These are phyloP conservation scores for Saxidomus purpurata DNA, from an alignment of 1,140 invertebrate species.

Conservation along the genomic window DNA sequence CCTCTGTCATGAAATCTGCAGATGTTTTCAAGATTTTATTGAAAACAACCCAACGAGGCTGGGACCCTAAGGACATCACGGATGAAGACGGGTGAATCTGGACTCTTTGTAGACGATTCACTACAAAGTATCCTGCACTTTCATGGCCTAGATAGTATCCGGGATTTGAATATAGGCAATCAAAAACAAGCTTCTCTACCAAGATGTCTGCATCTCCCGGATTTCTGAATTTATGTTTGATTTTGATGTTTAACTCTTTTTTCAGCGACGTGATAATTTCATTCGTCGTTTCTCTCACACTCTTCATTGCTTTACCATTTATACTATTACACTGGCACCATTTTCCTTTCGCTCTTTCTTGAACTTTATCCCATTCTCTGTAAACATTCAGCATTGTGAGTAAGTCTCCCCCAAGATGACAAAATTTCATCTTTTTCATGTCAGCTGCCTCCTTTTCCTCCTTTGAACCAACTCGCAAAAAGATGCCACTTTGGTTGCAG, in stretches of 20 bases:
- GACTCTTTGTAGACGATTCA: constrained; percentile 69
- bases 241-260: constrained; percentile 70
- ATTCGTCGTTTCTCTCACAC: constrained; percentile 74
- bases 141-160: constrained; percentile 78
- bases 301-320: constrained; percentile 80
- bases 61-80: constrained; percentile 65
- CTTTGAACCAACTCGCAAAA: constrained; percentile 82
- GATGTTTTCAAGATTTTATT: constrained; percentile 77
- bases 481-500: constrained; percentile 72
- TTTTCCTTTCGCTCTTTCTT: constrained; percentile 73
- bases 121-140: constrained; percentile 76
- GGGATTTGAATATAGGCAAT: constrained; percentile 68
- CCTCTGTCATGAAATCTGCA: constrained; percentile 79
- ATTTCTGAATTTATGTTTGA: constrained; percentile 69
- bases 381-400: constrained; percentile 97
- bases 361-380: constrained; percentile 85
- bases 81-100: constrained; percentile 81
- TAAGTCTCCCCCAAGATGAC: constrained; percentile 95
- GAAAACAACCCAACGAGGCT: constrained; percentile 79
- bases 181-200: constrained; percentile 74
- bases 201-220: constrained; percentile 34
- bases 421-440: constrained; percentile 90
- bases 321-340: constrained; percentile 81
- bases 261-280: constrained; percentile 75
- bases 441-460: constrained; percentile 90